Evolutionary conservation across 2,888 invertebrate genomes (phyloP).

Genomic region (Anoplius nigerrimus): DNA sequence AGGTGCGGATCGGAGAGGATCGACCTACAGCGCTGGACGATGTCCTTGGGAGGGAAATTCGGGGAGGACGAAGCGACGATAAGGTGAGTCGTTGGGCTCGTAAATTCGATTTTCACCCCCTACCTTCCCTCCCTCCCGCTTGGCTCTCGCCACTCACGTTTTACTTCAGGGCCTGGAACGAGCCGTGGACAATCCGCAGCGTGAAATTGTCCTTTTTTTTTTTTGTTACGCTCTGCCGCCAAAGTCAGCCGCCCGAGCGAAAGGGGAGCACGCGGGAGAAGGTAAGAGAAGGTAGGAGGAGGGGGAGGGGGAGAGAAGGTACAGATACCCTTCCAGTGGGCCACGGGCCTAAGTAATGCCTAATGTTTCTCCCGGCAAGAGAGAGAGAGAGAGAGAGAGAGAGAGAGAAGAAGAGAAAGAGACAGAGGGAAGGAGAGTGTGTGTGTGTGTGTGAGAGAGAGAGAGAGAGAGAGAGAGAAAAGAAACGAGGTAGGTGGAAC

Average conservation of each 20-base stretch:
- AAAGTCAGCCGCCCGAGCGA: conserved; percentile 40
- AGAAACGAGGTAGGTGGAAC: background rate
- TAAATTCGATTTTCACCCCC: conserved; percentile 24
- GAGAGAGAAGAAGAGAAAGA: background rate
- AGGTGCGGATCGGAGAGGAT: no score
- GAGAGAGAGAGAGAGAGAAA: background rate
- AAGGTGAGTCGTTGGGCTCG: conserved; percentile 46
- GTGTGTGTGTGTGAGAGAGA: conserved; percentile 3
- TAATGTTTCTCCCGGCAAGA: conserved; percentile 61
- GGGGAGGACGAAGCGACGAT: conserved; percentile 51
- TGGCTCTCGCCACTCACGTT: no score
- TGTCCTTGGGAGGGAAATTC: no score
- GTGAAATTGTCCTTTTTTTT: conserved; percentile 67
- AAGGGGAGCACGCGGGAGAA: conserved; percentile 6
- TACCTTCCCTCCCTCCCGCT: no score
- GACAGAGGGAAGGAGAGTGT: conserved; percentile 8
- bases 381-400: conserved; percentile 3
- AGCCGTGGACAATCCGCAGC: conserved; percentile 70
- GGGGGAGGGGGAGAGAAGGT: conserved; percentile 26
- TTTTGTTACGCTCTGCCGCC: no score
- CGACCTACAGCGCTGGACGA: no score
- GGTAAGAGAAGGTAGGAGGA: conserved; percentile 32
- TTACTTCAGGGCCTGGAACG: conserved; percentile 53
- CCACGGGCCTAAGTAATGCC: conserved; percentile 65
- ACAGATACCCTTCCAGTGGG: conserved; percentile 42